Evolutionary conservation across 2,113 vertebrate species (phyloP).

Genomic region (Bubo bubo): DNA sequence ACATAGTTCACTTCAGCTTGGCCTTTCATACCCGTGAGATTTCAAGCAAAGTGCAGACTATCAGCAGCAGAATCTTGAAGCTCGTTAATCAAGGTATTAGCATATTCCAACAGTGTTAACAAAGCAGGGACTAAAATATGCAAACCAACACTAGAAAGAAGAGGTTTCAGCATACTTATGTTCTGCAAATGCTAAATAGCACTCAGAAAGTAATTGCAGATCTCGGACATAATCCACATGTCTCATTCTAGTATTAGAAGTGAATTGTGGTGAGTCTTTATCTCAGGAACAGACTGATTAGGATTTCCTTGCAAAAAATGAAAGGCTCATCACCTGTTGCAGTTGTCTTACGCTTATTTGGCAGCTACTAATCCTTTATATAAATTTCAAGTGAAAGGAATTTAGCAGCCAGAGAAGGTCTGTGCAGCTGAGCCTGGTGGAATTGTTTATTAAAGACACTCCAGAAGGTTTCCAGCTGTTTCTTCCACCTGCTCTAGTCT

Average conservation of each 20-base stretch:
- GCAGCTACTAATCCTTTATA: constrained; percentile 37
- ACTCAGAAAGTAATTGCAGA: constrained; percentile 8
- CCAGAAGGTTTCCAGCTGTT: constrained; percentile 55
- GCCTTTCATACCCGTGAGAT: constrained; percentile 10
- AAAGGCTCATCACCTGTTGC: constrained; percentile 36
- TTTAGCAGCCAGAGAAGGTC: background rate
- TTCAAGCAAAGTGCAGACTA: background rate
- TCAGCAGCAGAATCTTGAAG: background rate
- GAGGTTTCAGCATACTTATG: background rate
- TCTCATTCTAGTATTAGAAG: constrained; percentile 1
- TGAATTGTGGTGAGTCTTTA: background rate
- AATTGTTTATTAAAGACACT: constrained; percentile 9
- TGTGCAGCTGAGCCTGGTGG: background rate
- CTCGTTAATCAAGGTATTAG: background rate
- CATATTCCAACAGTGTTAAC: constrained; percentile 7
- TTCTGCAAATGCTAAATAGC: constrained; percentile 46
- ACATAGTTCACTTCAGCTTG: background rate
- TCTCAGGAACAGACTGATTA: background rate
- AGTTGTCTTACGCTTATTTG: background rate
- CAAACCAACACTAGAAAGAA: background rate
- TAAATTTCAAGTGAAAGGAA: constrained; percentile 49
- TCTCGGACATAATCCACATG: constrained; percentile 20
- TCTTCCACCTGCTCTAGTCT: constrained; percentile 15
- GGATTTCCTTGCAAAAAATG: constrained; percentile 16
- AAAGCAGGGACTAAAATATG: constrained; percentile 17